Percentiles rank a stretch among this genome's conserved stretches.
phyloP scores from a whole-genome alignment of 1,140 invertebrate genomes.

The Dendrolimus punctatus region DNA sequence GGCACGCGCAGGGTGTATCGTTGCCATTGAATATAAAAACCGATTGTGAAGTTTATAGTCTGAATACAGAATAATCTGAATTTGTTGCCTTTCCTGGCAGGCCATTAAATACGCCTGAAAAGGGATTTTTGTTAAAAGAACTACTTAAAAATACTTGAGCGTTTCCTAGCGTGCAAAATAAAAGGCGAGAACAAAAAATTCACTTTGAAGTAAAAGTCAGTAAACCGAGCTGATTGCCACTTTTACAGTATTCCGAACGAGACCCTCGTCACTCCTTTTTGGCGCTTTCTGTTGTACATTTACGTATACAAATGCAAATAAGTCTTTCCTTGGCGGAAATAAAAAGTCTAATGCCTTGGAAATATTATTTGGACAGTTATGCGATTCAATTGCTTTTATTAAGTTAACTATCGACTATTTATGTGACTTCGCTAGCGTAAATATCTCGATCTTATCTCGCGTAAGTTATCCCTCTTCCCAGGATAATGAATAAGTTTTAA shows the following conservation, averaged over 20 bases:
- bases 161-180: constrained; percentile 20
- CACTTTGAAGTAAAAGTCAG: constrained; percentile 38
- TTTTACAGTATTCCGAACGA: constrained; percentile 35
- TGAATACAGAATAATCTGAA: too few relatives aligned
- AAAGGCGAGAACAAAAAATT: constrained; percentile 29
- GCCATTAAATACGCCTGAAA: constrained; percentile 9
- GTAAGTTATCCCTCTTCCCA: too few relatives aligned
- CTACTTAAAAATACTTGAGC: constrained; percentile 21
- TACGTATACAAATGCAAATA: constrained; percentile 31
- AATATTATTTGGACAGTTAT: too few relatives aligned
- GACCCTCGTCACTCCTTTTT: constrained; percentile 34
- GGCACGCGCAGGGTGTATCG: too few relatives aligned
- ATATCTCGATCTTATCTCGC: too few relatives aligned
- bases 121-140: constrained; percentile 17
- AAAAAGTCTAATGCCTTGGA: too few relatives aligned
- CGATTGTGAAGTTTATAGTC: too few relatives aligned
- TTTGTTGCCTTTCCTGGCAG: constrained; percentile 4
- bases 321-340: constrained; percentile 9
- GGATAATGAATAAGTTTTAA: too few relatives aligned
- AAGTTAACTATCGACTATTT: too few relatives aligned
- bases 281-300: constrained; percentile 18
- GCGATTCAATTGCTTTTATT: too few relatives aligned
- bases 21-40: too few relatives aligned
- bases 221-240: constrained; percentile 34
- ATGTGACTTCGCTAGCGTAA: too few relatives aligned